Evolutionary conservation across 1,140 invertebrate genomes (phyloP), one percentile per base, ranked within the genome.

Genomic region (Hyposmocoma kahamanoa): DNA sequence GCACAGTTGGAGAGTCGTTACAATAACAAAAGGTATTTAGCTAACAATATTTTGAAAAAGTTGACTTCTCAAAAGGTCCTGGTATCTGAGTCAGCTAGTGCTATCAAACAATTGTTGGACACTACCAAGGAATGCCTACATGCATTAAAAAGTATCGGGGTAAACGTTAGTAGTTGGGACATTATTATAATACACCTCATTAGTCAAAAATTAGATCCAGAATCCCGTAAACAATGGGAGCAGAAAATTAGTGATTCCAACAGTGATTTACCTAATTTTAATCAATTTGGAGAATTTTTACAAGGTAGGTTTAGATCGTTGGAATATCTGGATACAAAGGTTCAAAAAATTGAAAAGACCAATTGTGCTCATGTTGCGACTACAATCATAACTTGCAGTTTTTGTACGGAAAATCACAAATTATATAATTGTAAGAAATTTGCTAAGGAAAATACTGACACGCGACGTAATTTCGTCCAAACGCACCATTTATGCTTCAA

Each of bases 171-270:
- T 41, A 21, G 19, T 26, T 48, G 47, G 47, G 47, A 48, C 42
- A 36, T 38, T 28, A 5, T 48, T 20, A 48, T 48, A 3, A 49
- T 50, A 49, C 49, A 49, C 55, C 41, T 66, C 26, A 36, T 66
- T 10, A 32, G 47, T 1, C 53, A 61, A 45, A 66, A 62, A 36
- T 53, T 67, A 42, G 64, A 67, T 41, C 8, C 50, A 19, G 60
- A 63, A 42, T 53, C 60, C 28, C 55, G 53, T 36, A 58, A 61
- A 41, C 49, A 56, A 11, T 67, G 54, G 55, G 60, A 67, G 52
- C 26, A 56, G 41, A 17, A 47, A 39, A 44, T 50, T 1, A 42
- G 41, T 22, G 53, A 44, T 11, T 45, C 44, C 19, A 44, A 56
- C 30, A 34, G 36, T 9, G 53, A 60, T 17, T 45, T 63, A 42